These are phyloP conservation scores for Phacellophora camtschatica DNA, from an alignment of 30 jellyfish, hydroid and myxozoan genomes.

Conservation along the genomic window DNA sequence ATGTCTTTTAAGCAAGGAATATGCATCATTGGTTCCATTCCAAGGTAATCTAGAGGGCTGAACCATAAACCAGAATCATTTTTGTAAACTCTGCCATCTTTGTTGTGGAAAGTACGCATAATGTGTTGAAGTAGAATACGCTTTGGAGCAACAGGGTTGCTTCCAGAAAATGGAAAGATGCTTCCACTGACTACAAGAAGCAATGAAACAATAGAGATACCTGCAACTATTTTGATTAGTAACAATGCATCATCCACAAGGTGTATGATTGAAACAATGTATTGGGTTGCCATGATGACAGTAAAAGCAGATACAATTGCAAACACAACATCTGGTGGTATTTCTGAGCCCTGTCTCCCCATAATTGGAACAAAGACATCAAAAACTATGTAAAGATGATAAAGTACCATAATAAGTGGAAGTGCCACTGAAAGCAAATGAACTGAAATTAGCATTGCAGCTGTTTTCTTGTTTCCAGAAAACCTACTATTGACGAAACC, in stretches of 20 bases:
- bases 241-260: background rate
- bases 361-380: slow-evolving; percentile 86
- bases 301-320: slow-evolving; percentile 53
- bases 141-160: slow-evolving; percentile 83
- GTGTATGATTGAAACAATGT: slow-evolving; percentile 48
- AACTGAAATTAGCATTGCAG: slow-evolving; percentile 9
- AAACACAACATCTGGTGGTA: slow-evolving; percentile 82
- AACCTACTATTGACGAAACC: slow-evolving; percentile 1
- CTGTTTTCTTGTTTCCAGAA: background rate
- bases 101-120: slow-evolving; percentile 72
- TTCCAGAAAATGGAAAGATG: slow-evolving; percentile 73
- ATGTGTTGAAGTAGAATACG: slow-evolving; percentile 83
- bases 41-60: slow-evolving; percentile 85
- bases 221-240: slow-evolving; percentile 7
- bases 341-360: slow-evolving; percentile 91
- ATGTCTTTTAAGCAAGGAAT: slow-evolving; percentile 56
- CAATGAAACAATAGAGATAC: slow-evolving; percentile 42
- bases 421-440: slow-evolving; percentile 63
- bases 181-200: slow-evolving; percentile 57
- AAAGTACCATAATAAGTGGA: slow-evolving; percentile 58
- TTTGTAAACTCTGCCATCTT: slow-evolving; percentile 67
- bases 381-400: slow-evolving; percentile 38
- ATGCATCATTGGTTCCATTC: slow-evolving; percentile 57
- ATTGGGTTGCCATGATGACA: slow-evolving; percentile 38
- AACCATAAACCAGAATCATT: slow-evolving; percentile 95